Conservation (phyloP, 1,140 invertebrate genomes). For the Agrilus planipennis region DNA sequence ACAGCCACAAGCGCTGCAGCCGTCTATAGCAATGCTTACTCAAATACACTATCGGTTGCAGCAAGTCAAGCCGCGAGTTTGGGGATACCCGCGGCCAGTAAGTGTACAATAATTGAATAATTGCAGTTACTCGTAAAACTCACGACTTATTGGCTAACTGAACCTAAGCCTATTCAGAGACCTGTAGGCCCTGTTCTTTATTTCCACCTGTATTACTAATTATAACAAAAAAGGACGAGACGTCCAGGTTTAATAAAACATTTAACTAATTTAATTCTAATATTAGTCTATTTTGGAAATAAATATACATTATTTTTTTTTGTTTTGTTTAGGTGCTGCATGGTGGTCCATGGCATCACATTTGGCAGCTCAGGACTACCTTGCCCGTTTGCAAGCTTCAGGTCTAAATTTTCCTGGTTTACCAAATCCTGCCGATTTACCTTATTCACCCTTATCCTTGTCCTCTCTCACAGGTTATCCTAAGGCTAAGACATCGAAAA, state of each 20-base stretch:
- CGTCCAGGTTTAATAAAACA: neutral
- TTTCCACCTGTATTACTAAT: too few species aligned
- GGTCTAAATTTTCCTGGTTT: constrained; percentile 50
- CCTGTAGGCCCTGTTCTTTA: too few species aligned
- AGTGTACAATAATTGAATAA: constrained; percentile 32
- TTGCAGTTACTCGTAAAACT: too few species aligned
- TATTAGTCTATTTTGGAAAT: too few species aligned
- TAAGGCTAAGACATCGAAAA: constrained; percentile 31
- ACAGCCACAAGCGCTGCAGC: constrained; percentile 34
- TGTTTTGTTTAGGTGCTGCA: constrained; percentile 45
- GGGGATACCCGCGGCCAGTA: constrained; percentile 50
- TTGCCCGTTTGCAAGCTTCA: constrained; percentile 64
- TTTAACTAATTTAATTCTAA: too few species aligned
- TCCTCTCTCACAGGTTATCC: constrained; percentile 23
- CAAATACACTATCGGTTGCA: constrained; percentile 64
- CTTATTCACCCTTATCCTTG: constrained; percentile 39
- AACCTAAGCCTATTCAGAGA: too few species aligned
- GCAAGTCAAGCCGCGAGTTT: constrained; percentile 70
- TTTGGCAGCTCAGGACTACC: constrained; percentile 72
- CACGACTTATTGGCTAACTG: too few species aligned
- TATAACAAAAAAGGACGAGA: neutral
- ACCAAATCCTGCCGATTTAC: constrained; percentile 34
- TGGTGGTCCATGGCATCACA: constrained; percentile 85
- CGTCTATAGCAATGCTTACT: constrained; percentile 46
- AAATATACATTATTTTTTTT: neutral